Percentiles rank a stretch among this genome's conserved stretches.
These are phyloP conservation scores for Mesembrinibis cayennensis DNA, from an alignment of 2,113 vertebrate genomes.

Conservation along the genomic window DNA sequence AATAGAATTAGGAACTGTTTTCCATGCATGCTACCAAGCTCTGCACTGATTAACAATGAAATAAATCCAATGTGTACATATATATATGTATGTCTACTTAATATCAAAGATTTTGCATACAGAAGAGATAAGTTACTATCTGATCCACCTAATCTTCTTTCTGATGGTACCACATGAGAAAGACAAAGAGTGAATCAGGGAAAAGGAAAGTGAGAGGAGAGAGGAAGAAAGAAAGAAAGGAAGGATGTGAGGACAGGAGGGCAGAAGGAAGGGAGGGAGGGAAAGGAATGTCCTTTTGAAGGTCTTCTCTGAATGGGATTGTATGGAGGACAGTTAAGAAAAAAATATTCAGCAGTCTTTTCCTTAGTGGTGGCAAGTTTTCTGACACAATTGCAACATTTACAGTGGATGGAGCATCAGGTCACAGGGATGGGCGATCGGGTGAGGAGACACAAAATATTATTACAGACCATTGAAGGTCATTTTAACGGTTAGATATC, in stretches of 20 bases:
- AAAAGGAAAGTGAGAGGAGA: background rate
- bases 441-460: background rate
- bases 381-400: background rate
- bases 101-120: background rate
- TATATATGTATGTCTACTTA: background rate
- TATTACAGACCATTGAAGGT: background rate
- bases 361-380: background rate
- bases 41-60: background rate
- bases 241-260: accelerated
- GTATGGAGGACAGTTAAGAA: background rate
- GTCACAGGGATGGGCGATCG: background rate
- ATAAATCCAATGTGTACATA: background rate
- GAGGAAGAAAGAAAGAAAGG: background rate
- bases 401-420: background rate
- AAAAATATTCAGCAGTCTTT: background rate
- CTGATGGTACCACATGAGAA: background rate
- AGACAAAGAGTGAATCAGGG: background rate
- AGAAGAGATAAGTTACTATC: background rate
- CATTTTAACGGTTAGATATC: background rate
- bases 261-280: background rate
- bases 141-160: background rate
- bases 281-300: background rate
- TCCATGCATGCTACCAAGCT: background rate
- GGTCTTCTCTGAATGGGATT: background rate
- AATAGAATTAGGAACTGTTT: background rate